Conservation (phyloP, 2,113 vertebrate genomes). For the Bufo bufo region DNA sequence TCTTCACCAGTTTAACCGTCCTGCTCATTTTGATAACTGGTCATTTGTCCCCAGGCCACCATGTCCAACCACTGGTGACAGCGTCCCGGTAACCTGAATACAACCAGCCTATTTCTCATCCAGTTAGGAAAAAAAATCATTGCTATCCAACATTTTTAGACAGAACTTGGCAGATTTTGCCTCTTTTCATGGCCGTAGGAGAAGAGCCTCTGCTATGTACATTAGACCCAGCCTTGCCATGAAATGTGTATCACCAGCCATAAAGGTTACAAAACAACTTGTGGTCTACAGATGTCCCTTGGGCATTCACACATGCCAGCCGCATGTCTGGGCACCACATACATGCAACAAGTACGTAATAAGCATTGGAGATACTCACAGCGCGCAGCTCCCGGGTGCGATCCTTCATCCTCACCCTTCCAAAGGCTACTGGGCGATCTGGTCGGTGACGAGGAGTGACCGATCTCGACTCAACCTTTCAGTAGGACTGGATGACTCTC, state of each 20-base stretch:
- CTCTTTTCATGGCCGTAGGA: not conserved
- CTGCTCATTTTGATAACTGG: not conserved
- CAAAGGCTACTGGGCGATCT: slow-evolving; percentile 8
- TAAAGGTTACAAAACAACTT: not conserved
- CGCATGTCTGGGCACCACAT: not conserved
- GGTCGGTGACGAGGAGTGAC: not conserved
- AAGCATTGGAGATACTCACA: slow-evolving; percentile 48
- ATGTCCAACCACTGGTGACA: not conserved
- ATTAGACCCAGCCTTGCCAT: not conserved
- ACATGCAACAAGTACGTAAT: slow-evolving; percentile 32
- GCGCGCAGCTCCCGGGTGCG: slow-evolving; percentile 61
- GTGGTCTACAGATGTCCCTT: not conserved
- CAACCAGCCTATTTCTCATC: not conserved
- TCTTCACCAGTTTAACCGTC: not conserved
- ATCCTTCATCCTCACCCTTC: slow-evolving; percentile 59
- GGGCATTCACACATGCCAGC: slow-evolving; percentile 5
- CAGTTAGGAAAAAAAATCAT: not conserved
- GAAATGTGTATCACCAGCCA: not conserved
- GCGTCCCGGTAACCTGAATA: not conserved
- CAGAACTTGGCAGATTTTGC: too few relatives aligned
- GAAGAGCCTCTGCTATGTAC: not conserved
- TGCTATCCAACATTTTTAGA: not conserved
- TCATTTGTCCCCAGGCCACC: not conserved
- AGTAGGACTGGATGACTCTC: not conserved
- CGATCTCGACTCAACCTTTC: not conserved